These are phyloP conservation scores for Rhynchotus rufescens DNA, from an alignment of 2,797 vertebrate genomes.

Conservation along the genomic window DNA sequence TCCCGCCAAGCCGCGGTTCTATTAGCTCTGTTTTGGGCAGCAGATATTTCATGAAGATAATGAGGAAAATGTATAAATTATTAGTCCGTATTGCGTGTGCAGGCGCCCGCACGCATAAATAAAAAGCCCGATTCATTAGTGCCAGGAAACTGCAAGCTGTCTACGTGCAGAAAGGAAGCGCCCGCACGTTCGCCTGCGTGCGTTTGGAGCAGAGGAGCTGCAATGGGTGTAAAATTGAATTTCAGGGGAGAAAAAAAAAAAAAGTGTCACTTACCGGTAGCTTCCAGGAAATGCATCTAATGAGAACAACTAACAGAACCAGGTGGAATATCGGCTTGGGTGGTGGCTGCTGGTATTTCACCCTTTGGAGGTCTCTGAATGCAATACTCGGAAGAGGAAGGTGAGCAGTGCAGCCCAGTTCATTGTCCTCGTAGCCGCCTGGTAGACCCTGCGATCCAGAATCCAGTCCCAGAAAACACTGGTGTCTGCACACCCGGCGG, in stretches of 20 bases:
- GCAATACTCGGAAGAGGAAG: not conserved
- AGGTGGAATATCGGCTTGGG: not conserved
- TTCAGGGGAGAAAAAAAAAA: not conserved
- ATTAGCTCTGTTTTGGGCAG: conserved; percentile 33
- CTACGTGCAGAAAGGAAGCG: not conserved
- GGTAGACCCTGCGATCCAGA: conserved; percentile 1
- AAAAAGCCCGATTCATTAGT: not conserved
- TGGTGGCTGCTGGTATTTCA: not conserved
- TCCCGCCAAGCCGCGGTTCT: conserved; percentile 10
- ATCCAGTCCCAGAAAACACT: not conserved
- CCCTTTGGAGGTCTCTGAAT: not conserved
- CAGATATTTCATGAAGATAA: conserved; percentile 57
- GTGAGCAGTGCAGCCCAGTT: not conserved
- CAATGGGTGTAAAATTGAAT: not conserved
- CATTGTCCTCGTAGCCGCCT: conserved; percentile 2
- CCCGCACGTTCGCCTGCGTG: not conserved
- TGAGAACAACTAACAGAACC: not conserved
- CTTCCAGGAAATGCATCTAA: conserved; percentile 19
- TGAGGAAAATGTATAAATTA: conserved; percentile 63
- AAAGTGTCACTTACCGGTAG: not conserved
- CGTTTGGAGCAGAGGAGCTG: not conserved
- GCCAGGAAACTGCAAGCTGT: conserved; percentile 5
- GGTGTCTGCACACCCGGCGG: not conserved
- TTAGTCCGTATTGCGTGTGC: conserved; percentile 6
- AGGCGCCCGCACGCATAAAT: not conserved